Base-by-base conservation (phyloP, 2,797 vertebrate genomes). In the Sebastes steindachneri region DNA sequence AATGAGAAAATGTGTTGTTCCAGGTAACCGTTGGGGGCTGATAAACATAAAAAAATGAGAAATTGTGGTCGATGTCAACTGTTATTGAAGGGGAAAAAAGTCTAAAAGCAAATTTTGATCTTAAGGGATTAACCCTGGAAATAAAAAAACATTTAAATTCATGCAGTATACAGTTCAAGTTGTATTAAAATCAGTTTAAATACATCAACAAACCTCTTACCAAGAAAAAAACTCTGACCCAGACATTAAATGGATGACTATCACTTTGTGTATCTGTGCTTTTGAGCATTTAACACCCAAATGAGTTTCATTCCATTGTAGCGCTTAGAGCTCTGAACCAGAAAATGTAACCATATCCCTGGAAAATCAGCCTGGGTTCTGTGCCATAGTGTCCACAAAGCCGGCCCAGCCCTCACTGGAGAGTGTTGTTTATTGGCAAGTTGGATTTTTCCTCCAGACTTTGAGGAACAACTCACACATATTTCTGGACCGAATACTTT, bases 331-430 rank as follows among this genome's bases (percentile, higher is more conserved):
- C 54, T 53, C 28, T 86, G 79, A 86, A 86, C 79, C 81, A 76
- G 68, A 84, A 82, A 87, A 84, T 78, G 53, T 29, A 73, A 59
- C 78, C 65, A 29, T 48, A 82, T 90, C 71, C 75, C 67, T 87
- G 75, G 76, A 87, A 88, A 84, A 84, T 86, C 68, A 48, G 26
- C 64, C 35, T 59, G 67, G n/a, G 67, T 68, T 67, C 60, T 57
- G 79, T 57, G 69, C 51, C 77, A 68, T 4, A 31, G 54, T 62
- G 58, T 73, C 64, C 26, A 60, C 59, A 67, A 66, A 75, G 68
- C 70, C 55, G 15, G n/a, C 33, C 7, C 37, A 17, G 19, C 25
- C 28, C 31, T 53, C 64, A 31, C 60, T 0, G 7, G 19, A 75
- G 26, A 37, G 62, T 48, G 60, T 53, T 77, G 37, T 67, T 41